Base-by-base conservation (phyloP, 2,797 vertebrate species). In the Sphenopsis melanotis region DNA sequence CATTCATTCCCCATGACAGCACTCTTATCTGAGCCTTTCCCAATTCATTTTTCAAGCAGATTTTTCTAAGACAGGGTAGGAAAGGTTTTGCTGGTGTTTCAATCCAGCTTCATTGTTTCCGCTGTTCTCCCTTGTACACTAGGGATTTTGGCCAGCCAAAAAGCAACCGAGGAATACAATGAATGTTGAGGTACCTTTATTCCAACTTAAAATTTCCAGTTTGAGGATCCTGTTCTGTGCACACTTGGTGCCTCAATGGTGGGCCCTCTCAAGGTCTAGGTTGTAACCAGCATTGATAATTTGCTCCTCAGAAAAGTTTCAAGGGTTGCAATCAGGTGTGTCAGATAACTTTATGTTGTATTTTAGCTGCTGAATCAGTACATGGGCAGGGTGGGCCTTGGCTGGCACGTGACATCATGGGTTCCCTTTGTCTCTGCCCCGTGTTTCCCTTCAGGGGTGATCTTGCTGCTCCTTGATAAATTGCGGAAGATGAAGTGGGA, bases 401-500 rank as follows among this genome's bases (percentile, higher is more conserved):
- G 39, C 72, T 61, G 57, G 27, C 37, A 21, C 0, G 1, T 80
- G 90, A 27, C 79, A 50, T 78, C 60, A 74, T 39, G 66, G 65
- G 29, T 27, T 61, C 32, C 84, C 29, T 87, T 65, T 49, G 70
- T 95, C 50, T 87, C 12, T 93, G 39, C 44, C 24, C 8, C 26
- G 3, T 36, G 50, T 34, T 94, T 90, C 72, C 42, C 34, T 94
- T 26, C 95, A 99, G 99, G 99, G 30, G 99, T 99, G 91, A 99
- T 99, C 96, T 91, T 99, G 91, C 98, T 99, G 82, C 98, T 99
- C 66, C 97, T 99, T 17, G 99, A 99, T 95, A 99, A 99, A 90
- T 97, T 99, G 41, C 98, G 99, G 92, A 99, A 99, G 97, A 99
- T 99, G 97, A 98, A 99, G 66, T 99, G 99, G 99, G 99, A 99